phyloP scores from a whole-genome alignment of 2,888 invertebrate species.

The Rhingia campestris region DNA sequence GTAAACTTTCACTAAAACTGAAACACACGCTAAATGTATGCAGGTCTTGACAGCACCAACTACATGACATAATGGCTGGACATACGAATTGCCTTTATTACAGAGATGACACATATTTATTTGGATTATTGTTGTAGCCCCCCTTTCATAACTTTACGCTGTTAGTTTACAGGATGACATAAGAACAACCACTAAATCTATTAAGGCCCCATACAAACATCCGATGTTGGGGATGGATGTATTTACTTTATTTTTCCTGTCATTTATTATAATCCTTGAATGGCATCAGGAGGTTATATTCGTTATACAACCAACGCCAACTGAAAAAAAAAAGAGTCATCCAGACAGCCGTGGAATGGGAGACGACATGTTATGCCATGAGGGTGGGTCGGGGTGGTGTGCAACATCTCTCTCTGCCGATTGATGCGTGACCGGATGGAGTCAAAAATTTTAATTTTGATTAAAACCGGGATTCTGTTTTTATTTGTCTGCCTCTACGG shows the following conservation, averaged over 20 bases:
- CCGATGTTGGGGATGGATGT: background rate
- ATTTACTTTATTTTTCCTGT: slow-evolving; percentile 66
- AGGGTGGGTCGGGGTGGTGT: background rate
- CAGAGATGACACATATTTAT: slow-evolving; percentile 73
- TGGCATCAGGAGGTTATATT: slow-evolving; percentile 5
- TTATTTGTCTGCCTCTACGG: slow-evolving; percentile 55
- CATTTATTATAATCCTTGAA: slow-evolving; percentile 67
- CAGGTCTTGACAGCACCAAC: slow-evolving; percentile 44
- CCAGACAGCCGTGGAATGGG: slow-evolving; percentile 40
- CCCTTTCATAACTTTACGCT: slow-evolving; percentile 46
- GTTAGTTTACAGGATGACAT: slow-evolving; percentile 23
- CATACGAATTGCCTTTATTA: slow-evolving; percentile 67
- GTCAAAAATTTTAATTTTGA: slow-evolving; percentile 73
- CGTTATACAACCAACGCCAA: slow-evolving; percentile 37
- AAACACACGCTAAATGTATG: slow-evolving; percentile 4
- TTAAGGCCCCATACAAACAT: slow-evolving; percentile 22
- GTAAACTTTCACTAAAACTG: slow-evolving; percentile 34
- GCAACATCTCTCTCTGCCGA: slow-evolving; percentile 29
- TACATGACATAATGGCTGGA: slow-evolving; percentile 15
- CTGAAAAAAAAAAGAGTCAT: slow-evolving; percentile 5
- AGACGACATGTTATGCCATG: slow-evolving; percentile 33
- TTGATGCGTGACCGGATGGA: slow-evolving; percentile 71
- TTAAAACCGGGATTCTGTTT: slow-evolving; percentile 67
- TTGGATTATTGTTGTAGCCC: slow-evolving; percentile 60
- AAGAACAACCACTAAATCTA: slow-evolving; percentile 60